phyloP scores from a whole-genome alignment of 1,140 invertebrate species.

The Pantala flavescens region DNA sequence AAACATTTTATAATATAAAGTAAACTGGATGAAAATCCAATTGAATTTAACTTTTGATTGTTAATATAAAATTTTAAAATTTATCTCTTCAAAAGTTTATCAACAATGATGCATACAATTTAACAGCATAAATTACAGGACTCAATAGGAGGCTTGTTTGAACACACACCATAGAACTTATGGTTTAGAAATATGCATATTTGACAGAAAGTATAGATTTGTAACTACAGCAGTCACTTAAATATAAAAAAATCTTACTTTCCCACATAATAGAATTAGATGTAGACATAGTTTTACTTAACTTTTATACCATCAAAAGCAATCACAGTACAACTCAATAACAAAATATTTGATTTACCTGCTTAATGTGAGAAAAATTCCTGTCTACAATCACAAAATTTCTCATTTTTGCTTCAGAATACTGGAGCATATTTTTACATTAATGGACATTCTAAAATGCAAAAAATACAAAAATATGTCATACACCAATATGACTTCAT shows the following conservation, averaged over 20 bases:
- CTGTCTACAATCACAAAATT: not conserved
- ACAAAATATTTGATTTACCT: not conserved
- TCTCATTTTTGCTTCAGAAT: not conserved
- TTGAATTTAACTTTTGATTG: too few relatives aligned
- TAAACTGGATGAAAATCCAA: too few relatives aligned
- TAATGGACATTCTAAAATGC: not conserved
- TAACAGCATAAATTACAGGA: too few relatives aligned
- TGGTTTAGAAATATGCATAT: too few relatives aligned
- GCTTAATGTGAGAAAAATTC: not conserved
- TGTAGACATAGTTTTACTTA: not conserved
- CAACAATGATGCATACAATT: too few relatives aligned
- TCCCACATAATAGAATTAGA: not conserved
- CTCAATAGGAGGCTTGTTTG: too few relatives aligned
- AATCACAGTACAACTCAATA: not conserved
- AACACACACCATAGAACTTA: too few relatives aligned
- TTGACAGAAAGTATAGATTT: too few relatives aligned
- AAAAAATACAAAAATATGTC: conserved; percentile 5
- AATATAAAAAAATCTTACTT: too few relatives aligned
- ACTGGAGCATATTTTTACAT: not conserved
- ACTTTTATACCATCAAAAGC: not conserved
- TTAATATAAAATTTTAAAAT: too few relatives aligned
- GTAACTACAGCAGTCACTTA: too few relatives aligned
- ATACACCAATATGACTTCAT: not conserved
- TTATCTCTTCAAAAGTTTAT: too few relatives aligned
- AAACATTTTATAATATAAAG: not conserved